Evolutionary conservation across 2,113 vertebrate species (phyloP).

Genomic region (Cyrtonyx montezumae): DNA sequence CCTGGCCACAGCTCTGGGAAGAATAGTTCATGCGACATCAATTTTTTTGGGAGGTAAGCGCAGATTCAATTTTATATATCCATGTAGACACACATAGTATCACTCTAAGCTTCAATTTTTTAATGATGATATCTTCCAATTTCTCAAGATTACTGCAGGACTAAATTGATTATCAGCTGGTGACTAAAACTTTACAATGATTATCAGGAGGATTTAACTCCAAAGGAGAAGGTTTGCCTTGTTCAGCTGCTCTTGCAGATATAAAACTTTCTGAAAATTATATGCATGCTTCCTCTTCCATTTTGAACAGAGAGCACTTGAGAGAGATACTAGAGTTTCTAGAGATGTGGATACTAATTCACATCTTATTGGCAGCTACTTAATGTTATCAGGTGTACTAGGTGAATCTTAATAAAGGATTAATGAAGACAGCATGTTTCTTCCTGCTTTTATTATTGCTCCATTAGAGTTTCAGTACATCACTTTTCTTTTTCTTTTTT

Average conservation of each 20-base stretch:
- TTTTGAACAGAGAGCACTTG: not conserved
- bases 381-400: constrained; percentile 16
- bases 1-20: not conserved
- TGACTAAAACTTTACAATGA: not conserved
- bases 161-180: not conserved
- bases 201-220: not conserved
- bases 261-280: not conserved
- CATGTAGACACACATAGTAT: not conserved
- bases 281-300: not conserved
- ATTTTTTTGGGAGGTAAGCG: rapidly evolving
- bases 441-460: constrained; percentile 9
- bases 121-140: not conserved
- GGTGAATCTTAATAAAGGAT: constrained; percentile 44
- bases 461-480: not conserved
- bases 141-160: not conserved
- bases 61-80: not conserved
- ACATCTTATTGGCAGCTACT: constrained; percentile 16
- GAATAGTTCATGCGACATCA: not conserved
- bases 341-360: constrained; percentile 1
- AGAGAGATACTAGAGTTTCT: not conserved
- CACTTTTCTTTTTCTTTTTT: not conserved
- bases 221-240: not conserved
- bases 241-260: not conserved
- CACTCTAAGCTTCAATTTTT: not conserved
- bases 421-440: constrained; percentile 26